Evolutionary conservation across 2,888 invertebrate species (phyloP).

Genomic region (Strigamia transsilvanica): DNA sequence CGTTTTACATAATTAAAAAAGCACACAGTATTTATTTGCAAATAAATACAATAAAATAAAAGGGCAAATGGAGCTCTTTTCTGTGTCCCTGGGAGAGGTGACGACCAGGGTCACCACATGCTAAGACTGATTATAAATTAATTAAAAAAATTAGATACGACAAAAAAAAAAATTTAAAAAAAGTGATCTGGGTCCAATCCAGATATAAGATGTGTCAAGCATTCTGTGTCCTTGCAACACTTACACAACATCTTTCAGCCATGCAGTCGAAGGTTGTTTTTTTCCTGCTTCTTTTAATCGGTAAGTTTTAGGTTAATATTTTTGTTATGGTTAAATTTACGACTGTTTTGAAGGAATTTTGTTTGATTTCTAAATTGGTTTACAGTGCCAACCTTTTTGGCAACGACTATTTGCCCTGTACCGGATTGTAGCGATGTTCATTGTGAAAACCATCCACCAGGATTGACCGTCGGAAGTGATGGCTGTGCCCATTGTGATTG

Average conservation of each 20-base stretch:
- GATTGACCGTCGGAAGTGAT: neutral
- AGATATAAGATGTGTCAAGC: neutral
- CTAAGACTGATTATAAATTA: too few relatives aligned
- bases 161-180: neutral
- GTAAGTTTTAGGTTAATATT: neutral
- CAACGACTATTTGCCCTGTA: neutral
- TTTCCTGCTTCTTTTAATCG: neutral
- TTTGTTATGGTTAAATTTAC: too few relatives aligned
- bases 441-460: neutral
- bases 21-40: too few relatives aligned
- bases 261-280: neutral
- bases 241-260: neutral
- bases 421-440: neutral
- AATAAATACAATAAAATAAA: too few relatives aligned
- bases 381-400: neutral
- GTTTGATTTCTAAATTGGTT: neutral
- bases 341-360: too few relatives aligned
- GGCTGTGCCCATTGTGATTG: neutral
- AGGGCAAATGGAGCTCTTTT: too few relatives aligned
- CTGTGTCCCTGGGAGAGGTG: too few relatives aligned
- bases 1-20: too few relatives aligned
- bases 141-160: too few relatives aligned
- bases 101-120: too few relatives aligned
- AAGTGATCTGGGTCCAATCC: neutral
- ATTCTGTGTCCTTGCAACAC: too few relatives aligned